Base-by-base conservation (phyloP, 1,140 invertebrate genomes). In the Sycobia sp. region DNA sequence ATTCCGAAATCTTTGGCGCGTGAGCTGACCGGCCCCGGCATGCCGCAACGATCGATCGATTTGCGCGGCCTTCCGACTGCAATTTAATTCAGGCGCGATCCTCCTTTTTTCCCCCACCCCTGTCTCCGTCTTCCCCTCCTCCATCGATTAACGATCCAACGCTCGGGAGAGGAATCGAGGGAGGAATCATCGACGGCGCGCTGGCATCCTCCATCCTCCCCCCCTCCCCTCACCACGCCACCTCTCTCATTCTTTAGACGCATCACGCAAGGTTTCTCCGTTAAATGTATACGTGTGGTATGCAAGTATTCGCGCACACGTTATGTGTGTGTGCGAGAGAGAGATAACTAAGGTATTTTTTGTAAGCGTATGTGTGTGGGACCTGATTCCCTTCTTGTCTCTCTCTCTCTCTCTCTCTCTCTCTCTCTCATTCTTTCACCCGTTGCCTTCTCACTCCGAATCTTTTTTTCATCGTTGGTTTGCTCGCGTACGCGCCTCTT, bases 31-130 rank as follows among this genome's bases (percentile, higher is more conserved):
- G n/a, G n/a, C n/a, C n/a, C n/a, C n/a, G n/a, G n/a, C 56, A 22
- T 32, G 27, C 7, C 25, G 4, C 10, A 36, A 32, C 53, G 61
- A 63, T 63, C 49, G 60, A 58, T 62, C 53, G 65, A 58, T 66
- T 50, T 53, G 53, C n/a, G n/a, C n/a, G n/a, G 39, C 59, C 65
- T 62, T 62, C 51, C 39, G 13, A 53, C n/a, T 62, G 59, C 46
- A 62, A 66, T 62, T 62, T 66, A 62, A 66, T 66, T 66, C 47
- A 29, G 44, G 36, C 11, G 23, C 36, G 16, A 13, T 55, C 39
- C 38, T 39, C 14, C 14, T 16, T 43, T 29, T 46, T 38, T 49
- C 38, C 18, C 36, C 32, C 25, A n/a, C n/a, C n/a, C n/a, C n/a
- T n/a, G n/a, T n/a, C n/a, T n/a, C n/a, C n/a, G n/a, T n/a, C n/a